Percentiles rank a stretch among this genome's conserved stretches.
phyloP scores from a whole-genome alignment of 2,113 vertebrate species.

The Anseranas semipalmata region DNA sequence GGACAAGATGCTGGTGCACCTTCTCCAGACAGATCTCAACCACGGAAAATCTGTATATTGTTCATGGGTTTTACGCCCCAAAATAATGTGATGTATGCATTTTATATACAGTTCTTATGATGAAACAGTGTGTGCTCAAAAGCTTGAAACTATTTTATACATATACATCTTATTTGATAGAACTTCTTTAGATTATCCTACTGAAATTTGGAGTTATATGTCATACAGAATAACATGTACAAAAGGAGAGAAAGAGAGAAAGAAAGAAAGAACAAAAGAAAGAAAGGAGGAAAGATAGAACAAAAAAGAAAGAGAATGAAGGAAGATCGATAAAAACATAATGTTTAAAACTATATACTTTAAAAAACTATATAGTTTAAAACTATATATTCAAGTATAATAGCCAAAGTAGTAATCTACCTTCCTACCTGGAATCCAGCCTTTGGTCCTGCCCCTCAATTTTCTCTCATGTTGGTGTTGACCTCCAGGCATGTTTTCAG shows the following conservation, averaged over 20 bases:
- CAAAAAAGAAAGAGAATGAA: too few relatives aligned
- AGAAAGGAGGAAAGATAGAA: too few relatives aligned
- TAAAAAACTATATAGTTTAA: background rate
- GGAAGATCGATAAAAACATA: background rate
- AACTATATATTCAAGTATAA: background rate
- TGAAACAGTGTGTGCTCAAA: background rate
- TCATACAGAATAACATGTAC: background rate
- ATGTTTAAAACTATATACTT: background rate
- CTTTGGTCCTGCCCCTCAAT: background rate
- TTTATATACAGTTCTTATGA: background rate
- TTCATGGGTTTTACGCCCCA: background rate
- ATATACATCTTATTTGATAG: background rate
- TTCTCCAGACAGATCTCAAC: background rate
- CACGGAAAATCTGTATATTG: background rate
- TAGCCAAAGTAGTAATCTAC: background rate
- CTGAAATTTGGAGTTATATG: background rate
- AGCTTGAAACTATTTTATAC: background rate
- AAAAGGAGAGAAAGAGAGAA: background rate
- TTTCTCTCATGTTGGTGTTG: background rate
- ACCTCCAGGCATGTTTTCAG: background rate
- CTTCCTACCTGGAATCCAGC: background rate
- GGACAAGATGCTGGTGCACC: background rate
- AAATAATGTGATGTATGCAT: background rate
- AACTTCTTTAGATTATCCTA: background rate
- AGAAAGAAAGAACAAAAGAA: too few relatives aligned